Base-by-base conservation (phyloP, 2,797 vertebrate genomes). In the Periparus ater region DNA sequence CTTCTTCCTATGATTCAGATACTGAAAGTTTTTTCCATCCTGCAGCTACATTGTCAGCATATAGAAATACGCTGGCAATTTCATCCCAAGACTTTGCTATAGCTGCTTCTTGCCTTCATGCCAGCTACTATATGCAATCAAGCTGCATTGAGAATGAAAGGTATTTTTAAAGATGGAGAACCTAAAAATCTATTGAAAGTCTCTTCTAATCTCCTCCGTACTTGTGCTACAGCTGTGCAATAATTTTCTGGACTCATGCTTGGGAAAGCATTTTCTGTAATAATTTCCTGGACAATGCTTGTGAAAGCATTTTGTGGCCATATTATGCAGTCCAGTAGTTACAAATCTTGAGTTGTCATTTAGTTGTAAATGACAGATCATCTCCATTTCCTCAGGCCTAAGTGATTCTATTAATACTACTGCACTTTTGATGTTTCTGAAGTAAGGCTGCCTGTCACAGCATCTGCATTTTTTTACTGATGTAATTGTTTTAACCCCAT, bases 111-210 rank as follows among this genome's bases (percentile, higher is more conserved):
- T 81, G 82, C 58, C 95, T 95, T 93, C 83, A 23, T 29, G 45
- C 8, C 66, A 70, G 34, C 53, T 71, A 93, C 87, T 63, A 21
- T 73, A 77, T 53, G 85, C 71, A 97, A 96, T 97, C 94, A 97
- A 87, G 83, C 45, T 76, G 60, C 71, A 97, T 96, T 96, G 95
- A 97, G 67, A 72, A 93, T 53, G 25, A 82, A 97, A 96, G 86
- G 94, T 96, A 96, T 95, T 96, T 96, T 93, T 93, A 85, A 96
- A 88, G 94, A 90, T 60, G 50, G 84, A 84, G 21, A 96, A 92
- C 94, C 89, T 95, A 91, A 84, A 94, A 96, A 76, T 63, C 91
- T 86, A 62, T 91, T 96, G 88, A 95, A 90, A 88, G 34, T 79
- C 73, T 82, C 42, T 73, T 19, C 70, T 87, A 87, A 97, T 94